Base-by-base conservation (phyloP, 2,113 vertebrate genomes). In the Progne subis region DNA sequence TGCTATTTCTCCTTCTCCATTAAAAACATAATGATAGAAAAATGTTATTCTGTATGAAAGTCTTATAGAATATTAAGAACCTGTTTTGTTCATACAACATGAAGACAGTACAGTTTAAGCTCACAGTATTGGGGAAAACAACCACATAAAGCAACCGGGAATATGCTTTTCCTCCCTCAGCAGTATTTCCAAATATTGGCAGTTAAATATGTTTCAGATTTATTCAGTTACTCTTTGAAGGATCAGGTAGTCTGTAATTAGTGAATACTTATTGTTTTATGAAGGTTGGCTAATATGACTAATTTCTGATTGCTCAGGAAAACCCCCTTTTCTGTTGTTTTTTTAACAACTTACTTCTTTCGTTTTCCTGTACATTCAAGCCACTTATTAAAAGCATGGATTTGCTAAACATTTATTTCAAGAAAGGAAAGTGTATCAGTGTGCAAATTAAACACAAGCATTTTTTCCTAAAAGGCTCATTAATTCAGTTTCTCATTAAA, bases 361-460 rank as follows among this genome's bases (percentile, higher is more conserved):
- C 41, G 49, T 86, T 94, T 94, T 43, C 52, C n/a, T 95, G 55
- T 37, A 60, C 23, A 93, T 91, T 95, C 75, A 79, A 96, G 86
- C 7, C 29, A 34, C 78, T 78, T 78, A 88, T 85, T 92, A 60
- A 86, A 96, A 95, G 87, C 76, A 92, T 4, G 12, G 77, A 94
- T 94, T 92, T 96, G 64, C 52, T 90, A 83, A 82, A 65, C 64
- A 92, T 96, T 80, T 90, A 86, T 85, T 95, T 89, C 89, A 96
- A 96, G 61, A 75, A 84, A 86, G 50, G 87, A 94, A 96, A 96
- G 95, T 47, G 19, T 55, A 92, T 92, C 41, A 82, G 87, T 69
- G 43, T 95, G 88, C 64, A 97, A 96, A 97, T 96, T 91, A 91
- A 97, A 91, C 65, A 97, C 95, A 83, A 81, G 4, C 37, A 19